These are phyloP conservation scores for Chaenocephalus aceratus DNA, from an alignment of 2,113 vertebrate species.

Conservation along the genomic window DNA sequence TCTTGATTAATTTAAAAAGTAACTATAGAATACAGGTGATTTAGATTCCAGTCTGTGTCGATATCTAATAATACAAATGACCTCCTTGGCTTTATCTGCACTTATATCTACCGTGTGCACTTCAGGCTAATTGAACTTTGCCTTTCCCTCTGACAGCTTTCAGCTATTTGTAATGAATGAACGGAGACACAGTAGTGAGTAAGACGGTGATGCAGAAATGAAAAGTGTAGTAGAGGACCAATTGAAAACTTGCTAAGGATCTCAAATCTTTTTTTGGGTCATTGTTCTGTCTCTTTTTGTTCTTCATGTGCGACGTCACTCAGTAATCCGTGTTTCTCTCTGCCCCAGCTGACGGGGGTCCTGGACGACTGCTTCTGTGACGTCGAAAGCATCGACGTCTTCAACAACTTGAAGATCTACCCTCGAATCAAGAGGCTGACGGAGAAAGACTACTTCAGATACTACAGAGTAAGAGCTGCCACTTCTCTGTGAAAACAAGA, in stretches of 20 bases:
- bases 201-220: not conserved
- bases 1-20: too few species aligned
- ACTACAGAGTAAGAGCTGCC: conserved; percentile 89
- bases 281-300: not conserved
- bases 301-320: too few species aligned
- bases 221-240: not conserved
- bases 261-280: not conserved
- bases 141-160: not conserved
- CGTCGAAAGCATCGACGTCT: conserved; percentile 96
- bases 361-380: conserved; percentile 98
- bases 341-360: conserved; percentile 90
- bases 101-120: not conserved
- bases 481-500: not conserved
- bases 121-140: not conserved
- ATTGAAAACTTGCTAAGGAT: not conserved
- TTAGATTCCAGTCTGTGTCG: too few species aligned
- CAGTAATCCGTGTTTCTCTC: not conserved
- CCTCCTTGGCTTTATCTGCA: not conserved
- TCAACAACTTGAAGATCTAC: conserved; percentile 97
- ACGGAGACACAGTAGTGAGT: not conserved
- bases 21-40: too few species aligned
- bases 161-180: not conserved
- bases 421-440: conserved; percentile 92
- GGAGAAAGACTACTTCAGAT: conserved; percentile 96
- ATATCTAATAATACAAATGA: not conserved